phyloP scores from a whole-genome alignment of 2,797 vertebrate genomes.

The Peromyscus eremicus region DNA sequence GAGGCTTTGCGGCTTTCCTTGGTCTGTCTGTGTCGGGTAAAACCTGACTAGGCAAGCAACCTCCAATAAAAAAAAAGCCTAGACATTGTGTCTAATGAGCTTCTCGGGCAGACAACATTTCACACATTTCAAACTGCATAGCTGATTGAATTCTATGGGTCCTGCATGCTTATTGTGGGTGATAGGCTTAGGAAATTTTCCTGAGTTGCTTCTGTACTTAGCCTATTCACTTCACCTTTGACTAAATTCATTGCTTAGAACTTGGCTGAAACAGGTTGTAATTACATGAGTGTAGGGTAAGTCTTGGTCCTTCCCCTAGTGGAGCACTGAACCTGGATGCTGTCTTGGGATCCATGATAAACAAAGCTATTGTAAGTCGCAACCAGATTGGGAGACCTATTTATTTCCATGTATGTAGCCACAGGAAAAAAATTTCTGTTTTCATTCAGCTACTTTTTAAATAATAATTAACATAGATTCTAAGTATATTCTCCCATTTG shows the following conservation, averaged over 20 bases:
- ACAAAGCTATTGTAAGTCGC: neutral
- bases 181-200: neutral
- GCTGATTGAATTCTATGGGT: neutral
- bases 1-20: neutral
- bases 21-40: neutral
- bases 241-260: neutral
- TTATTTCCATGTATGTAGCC: neutral
- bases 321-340: neutral
- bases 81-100: fast-evolving
- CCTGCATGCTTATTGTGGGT: neutral
- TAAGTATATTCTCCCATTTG: neutral
- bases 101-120: neutral
- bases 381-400: neutral
- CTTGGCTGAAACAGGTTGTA: neutral
- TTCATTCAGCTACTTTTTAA: neutral
- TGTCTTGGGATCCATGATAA: neutral
- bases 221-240: neutral
- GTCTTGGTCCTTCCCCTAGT: neutral
- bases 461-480: neutral
- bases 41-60: neutral
- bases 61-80: neutral
- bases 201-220: neutral
- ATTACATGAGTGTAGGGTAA: neutral
- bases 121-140: neutral
- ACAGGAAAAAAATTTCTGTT: neutral